A percentile compares a stretch with the other conserved stretches of the same genome.
These are phyloP conservation scores for Ophion costatus DNA, from an alignment of 2,888 invertebrate species.

Conservation along the genomic window DNA sequence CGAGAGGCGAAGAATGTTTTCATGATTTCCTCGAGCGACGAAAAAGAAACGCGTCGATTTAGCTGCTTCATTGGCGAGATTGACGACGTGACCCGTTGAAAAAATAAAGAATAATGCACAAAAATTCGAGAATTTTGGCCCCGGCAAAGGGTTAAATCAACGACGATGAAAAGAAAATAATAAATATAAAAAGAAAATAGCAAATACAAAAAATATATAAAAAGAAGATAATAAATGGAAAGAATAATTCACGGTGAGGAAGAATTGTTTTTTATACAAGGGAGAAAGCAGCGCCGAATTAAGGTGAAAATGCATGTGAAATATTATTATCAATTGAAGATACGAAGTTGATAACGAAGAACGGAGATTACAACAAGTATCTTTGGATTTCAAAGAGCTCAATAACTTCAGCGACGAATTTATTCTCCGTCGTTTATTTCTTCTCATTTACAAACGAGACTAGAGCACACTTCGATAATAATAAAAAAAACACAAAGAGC, in stretches of 20 bases:
- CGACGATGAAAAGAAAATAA: too few relatives aligned
- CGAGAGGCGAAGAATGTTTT: not conserved
- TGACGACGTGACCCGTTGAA: not conserved
- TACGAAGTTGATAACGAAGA: slow-evolving; percentile 17
- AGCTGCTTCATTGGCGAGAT: not conserved
- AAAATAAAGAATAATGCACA: not conserved
- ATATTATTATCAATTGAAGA: slow-evolving; percentile 3
- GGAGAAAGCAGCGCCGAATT: not conserved
- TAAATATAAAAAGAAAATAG: too few relatives aligned
- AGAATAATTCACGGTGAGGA: not conserved
- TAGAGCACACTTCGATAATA: slow-evolving; percentile 31
- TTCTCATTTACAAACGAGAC: slow-evolving; percentile 1
- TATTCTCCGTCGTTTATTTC: slow-evolving; percentile 40
- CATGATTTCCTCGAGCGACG: not conserved
- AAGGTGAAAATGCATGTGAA: not conserved
- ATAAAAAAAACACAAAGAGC: slow-evolving; percentile 24
- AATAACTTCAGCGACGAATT: slow-evolving; percentile 26
- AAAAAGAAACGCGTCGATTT: slow-evolving; percentile 12
- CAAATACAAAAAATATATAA: not conserved
- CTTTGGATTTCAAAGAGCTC: not conserved
- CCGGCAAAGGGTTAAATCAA: too few relatives aligned
- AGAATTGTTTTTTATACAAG: not conserved
- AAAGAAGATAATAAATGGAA: not conserved
- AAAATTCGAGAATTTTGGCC: too few relatives aligned
- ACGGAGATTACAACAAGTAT: slow-evolving; percentile 30